Percentiles rank a stretch among this genome's conserved stretches.
These are phyloP conservation scores for Tragulus kanchil DNA, from an alignment of 2,113 vertebrate genomes.

Conservation along the genomic window DNA sequence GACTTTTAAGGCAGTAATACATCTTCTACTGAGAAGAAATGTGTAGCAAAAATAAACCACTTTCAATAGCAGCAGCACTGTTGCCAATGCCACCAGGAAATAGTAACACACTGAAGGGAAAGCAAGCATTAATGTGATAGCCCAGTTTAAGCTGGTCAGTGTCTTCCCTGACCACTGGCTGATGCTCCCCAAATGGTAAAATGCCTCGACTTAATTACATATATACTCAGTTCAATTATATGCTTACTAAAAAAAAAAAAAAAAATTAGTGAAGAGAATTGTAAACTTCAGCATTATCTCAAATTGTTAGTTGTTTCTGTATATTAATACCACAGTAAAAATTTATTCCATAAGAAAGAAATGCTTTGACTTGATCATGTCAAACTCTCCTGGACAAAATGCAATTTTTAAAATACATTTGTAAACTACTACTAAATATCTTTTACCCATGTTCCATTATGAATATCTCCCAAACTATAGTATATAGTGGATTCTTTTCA, in stretches of 20 bases:
- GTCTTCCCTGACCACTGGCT: not conserved
- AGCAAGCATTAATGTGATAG: not conserved
- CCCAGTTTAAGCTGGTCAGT: not conserved
- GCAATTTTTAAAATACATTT: too few relatives aligned
- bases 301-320: not conserved
- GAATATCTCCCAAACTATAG: too few relatives aligned
- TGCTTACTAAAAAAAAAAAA: not conserved
- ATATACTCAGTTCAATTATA: not conserved
- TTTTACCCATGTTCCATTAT: too few relatives aligned
- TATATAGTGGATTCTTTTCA: too few relatives aligned
- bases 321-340: not conserved
- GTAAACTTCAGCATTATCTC: not conserved
- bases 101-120: not conserved
- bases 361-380: too few relatives aligned
- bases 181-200: not conserved
- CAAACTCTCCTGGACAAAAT: too few relatives aligned
- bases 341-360: not conserved
- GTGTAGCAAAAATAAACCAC: not conserved
- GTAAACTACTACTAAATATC: too few relatives aligned
- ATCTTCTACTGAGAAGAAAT: not conserved
- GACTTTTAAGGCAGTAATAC: not conserved
- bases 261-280: not conserved
- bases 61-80: rapidly evolving
- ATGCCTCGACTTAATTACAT: not conserved
- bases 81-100: not conserved